Conservation (phyloP, 2,797 vertebrate species). For the Argyrosomus regius region DNA sequence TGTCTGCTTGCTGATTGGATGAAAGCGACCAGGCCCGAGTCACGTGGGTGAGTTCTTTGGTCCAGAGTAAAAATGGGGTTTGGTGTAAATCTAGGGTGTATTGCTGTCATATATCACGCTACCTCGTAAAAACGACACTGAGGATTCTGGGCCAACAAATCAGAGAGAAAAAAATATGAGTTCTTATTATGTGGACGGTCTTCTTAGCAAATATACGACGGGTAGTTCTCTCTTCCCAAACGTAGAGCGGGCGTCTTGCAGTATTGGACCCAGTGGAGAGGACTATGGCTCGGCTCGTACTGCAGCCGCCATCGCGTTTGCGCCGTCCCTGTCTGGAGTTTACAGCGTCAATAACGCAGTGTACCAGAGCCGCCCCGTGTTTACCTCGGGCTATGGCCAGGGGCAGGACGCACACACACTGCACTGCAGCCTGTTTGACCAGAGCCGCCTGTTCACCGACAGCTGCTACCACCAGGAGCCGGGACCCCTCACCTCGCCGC, state of each 20-base stretch:
- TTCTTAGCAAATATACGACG: constrained; percentile 95
- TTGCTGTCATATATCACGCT: constrained; percentile 98
- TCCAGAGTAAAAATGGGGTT: constrained; percentile 95
- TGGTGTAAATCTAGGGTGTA: constrained; percentile 98
- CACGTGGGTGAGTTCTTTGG: constrained; percentile 91
- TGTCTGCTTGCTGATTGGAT: constrained; percentile 87
- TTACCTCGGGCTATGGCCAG: constrained; percentile 87
- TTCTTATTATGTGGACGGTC: constrained; percentile 95
- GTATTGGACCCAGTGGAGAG: constrained; percentile 89
- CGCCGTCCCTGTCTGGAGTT: constrained; percentile 88
- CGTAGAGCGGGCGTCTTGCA: constrained; percentile 89
- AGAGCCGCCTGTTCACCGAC: constrained; percentile 91
- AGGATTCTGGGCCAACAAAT: constrained; percentile 98
- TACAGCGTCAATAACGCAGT: constrained; percentile 90
- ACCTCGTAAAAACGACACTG: constrained; percentile 99
- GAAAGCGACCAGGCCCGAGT: constrained; percentile 85
- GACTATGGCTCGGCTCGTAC: constrained; percentile 88
- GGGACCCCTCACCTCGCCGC: constrained; percentile 86
- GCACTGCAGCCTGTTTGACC: constrained; percentile 90
- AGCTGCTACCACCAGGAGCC: constrained; percentile 90
- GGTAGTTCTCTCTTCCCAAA: constrained; percentile 91
- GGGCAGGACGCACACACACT: constrained; percentile 87
- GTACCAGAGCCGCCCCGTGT: constrained; percentile 85
- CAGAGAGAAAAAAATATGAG: constrained; percentile 94
- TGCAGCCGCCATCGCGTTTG: constrained; percentile 84